These are phyloP conservation scores for Sinocyclocheilus grahami DNA, from an alignment of 2,113 vertebrate genomes.

Conservation along the genomic window DNA sequence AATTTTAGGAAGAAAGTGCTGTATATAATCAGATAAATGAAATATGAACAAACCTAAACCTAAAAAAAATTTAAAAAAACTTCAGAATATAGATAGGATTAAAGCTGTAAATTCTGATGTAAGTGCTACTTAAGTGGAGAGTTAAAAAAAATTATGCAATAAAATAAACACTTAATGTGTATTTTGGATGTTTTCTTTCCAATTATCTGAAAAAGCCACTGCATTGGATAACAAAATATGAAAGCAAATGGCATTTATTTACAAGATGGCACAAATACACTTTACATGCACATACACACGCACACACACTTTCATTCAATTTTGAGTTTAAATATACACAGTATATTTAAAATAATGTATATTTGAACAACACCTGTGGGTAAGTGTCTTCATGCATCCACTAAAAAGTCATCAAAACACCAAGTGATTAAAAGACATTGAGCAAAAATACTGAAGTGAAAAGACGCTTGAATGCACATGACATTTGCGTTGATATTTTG, in stretches of 20 bases:
- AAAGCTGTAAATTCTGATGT: too few species aligned
- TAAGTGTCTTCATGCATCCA: neutral
- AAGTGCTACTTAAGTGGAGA: too few species aligned
- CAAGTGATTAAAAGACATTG: neutral
- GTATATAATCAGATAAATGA: too few species aligned
- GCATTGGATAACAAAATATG: neutral
- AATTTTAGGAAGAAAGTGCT: too few species aligned
- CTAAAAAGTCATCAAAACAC: neutral
- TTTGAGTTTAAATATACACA: neutral
- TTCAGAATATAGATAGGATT: too few species aligned
- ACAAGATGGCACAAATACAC: neutral
- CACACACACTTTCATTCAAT: neutral
- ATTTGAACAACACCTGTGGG: neutral
- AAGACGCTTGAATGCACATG: neutral
- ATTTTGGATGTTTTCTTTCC: neutral
- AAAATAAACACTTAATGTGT: neutral
- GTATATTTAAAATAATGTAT: neutral
- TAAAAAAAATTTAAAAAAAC: too few species aligned
- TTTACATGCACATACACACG: neutral
- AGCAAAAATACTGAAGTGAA: neutral
- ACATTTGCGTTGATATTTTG: neutral
- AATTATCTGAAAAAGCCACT: too few species aligned
- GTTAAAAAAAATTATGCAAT: too few species aligned
- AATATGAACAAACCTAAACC: too few species aligned
- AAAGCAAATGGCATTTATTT: neutral